Base-by-base conservation (phyloP, 2,113 vertebrate genomes). In the Noctilio leporinus region DNA sequence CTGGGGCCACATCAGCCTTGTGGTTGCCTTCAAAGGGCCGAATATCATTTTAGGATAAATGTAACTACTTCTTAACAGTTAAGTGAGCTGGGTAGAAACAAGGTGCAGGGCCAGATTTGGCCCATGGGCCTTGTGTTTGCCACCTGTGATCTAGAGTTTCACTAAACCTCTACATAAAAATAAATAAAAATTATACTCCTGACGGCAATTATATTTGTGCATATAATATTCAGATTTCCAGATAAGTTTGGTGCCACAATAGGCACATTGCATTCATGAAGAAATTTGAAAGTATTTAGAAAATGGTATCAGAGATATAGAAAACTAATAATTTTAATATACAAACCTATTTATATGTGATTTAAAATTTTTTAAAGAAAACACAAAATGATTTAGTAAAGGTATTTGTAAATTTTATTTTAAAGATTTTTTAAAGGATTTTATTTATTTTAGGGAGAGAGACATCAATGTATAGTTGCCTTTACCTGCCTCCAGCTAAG, bases 81-180 rank as follows among this genome's bases (percentile, higher is more conserved):
- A n/a, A n/a, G n/a, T n/a, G n/a, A n/a, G n/a, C n/a, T n/a, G n/a
- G n/a, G n/a, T n/a, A n/a, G n/a, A n/a, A n/a, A n/a, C n/a, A n/a
- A n/a, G n/a, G n/a, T n/a, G n/a, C n/a, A n/a, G n/a, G n/a, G n/a
- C n/a, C n/a, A n/a, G n/a, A n/a, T n/a, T n/a, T n/a, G n/a, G n/a
- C n/a, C n/a, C n/a, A n/a, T n/a, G n/a, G n/a, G n/a, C n/a, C n/a
- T n/a, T n/a, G n/a, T n/a, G n/a, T n/a, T n/a, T n/a, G n/a, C n/a
- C n/a, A n/a, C n/a, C n/a, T n/a, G n/a, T n/a, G n/a, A 96, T 91
- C 97, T 95, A 95, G 83, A 97, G 90, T 96, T 97, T 83, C 93
- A 96, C 93, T 96, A 97, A 98, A 84, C 2, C 10, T 89, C 47
- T 33, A 59, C 43, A 43, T 55, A 89, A 91, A 96, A 97, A 4